Evolutionary conservation across 2,888 invertebrate species (phyloP).

Genomic region (Ochropleura leucogaster): DNA sequence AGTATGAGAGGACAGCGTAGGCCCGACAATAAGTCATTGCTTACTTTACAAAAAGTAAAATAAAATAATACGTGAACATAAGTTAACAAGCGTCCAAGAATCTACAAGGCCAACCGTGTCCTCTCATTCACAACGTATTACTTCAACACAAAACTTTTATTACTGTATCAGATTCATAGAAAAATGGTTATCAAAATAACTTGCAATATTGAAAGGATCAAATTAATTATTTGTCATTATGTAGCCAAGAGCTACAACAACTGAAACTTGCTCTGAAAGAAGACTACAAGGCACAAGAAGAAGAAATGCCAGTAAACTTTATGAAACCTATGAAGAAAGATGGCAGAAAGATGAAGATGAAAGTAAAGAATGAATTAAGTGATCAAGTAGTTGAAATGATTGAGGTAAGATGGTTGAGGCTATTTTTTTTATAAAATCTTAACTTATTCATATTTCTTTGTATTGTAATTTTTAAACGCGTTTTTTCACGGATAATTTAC

Average conservation of each 20-base stretch:
- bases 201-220: not conserved
- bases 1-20: too few species aligned
- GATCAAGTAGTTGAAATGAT: constrained; percentile 71
- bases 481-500: too few species aligned
- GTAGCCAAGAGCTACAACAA: constrained; percentile 74
- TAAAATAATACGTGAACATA: too few species aligned
- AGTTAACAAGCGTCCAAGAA: too few species aligned
- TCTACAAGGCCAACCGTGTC: too few species aligned
- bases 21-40: too few species aligned
- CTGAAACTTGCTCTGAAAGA: constrained; percentile 76
- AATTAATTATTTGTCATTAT: not conserved
- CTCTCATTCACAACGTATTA: too few species aligned
- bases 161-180: not conserved
- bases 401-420: constrained; percentile 66
- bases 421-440: too few species aligned
- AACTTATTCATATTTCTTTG: too few species aligned
- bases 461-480: too few species aligned
- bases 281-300: constrained; percentile 77
- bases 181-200: not conserved
- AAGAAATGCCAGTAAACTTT: constrained; percentile 76
- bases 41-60: too few species aligned
- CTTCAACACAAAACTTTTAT: not conserved
- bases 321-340: constrained; percentile 64
- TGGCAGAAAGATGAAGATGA: constrained; percentile 64
- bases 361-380: constrained; percentile 58